A percentile compares a stretch with the other conserved stretches of the same genome.
These are phyloP conservation scores for Anarrhichthys ocellatus DNA, from an alignment of 2,113 vertebrate genomes.

Conservation along the genomic window DNA sequence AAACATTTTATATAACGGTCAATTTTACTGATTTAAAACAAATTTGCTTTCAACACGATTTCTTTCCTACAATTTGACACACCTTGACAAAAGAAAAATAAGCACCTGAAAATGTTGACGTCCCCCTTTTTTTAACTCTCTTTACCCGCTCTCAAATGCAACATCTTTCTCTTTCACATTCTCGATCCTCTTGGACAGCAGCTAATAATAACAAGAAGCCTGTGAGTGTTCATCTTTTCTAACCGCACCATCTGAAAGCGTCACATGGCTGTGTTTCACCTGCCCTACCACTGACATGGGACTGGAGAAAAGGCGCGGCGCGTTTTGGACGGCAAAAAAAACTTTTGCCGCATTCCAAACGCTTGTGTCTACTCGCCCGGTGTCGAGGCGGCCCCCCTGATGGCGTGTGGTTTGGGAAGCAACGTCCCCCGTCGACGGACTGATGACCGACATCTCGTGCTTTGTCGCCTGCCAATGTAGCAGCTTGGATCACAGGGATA, in stretches of 20 bases:
- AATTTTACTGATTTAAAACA: neutral
- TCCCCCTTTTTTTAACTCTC: neutral
- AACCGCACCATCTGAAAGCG: neutral
- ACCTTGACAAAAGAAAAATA: neutral
- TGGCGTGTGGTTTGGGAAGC: slow-evolving; percentile 30
- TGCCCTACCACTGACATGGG: neutral
- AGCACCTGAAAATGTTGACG: slow-evolving; percentile 18
- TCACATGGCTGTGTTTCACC: slow-evolving; percentile 20
- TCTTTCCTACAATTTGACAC: neutral
- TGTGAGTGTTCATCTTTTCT: neutral
- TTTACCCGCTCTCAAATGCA: neutral
- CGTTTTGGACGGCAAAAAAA: neutral
- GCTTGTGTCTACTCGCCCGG: neutral
- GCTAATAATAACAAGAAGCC: slow-evolving; percentile 13
- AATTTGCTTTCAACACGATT: neutral
- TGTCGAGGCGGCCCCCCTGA: neutral
- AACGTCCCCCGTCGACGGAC: slow-evolving; percentile 18
- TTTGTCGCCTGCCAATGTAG: slow-evolving; percentile 70
- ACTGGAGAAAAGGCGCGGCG: neutral
- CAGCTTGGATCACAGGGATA: slow-evolving; percentile 72
- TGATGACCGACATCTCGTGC: slow-evolving; percentile 57
- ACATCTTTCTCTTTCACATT: neutral
- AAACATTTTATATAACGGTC: neutral
- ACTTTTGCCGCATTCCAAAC: neutral
- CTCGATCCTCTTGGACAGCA: neutral